A percentile compares a stretch with the other conserved stretches of the same genome.
Evolutionary conservation across 2,113 vertebrate genomes (phyloP).

Genomic region (Cyanistes caeruleus): DNA sequence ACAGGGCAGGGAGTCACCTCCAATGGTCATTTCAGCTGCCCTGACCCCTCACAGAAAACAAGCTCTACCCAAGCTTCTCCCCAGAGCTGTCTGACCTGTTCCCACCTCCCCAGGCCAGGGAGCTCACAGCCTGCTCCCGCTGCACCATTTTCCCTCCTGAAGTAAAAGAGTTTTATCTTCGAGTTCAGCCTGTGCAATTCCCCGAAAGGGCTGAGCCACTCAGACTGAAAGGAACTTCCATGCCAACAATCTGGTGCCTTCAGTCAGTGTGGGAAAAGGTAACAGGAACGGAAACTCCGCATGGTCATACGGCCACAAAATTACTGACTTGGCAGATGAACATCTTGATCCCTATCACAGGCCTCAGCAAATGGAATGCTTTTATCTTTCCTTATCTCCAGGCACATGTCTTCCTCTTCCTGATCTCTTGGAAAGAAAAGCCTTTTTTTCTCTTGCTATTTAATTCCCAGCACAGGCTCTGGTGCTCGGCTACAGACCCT

Average conservation of each 20-base stretch:
- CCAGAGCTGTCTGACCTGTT: neutral
- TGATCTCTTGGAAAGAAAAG: neutral
- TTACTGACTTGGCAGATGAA: slow-evolving; percentile 50
- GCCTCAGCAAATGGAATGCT: slow-evolving; percentile 29
- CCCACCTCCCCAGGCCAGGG: neutral
- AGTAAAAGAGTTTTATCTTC: neutral
- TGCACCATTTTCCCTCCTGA: neutral
- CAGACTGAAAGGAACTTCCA: neutral
- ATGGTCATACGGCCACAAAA: neutral
- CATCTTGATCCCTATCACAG: slow-evolving; percentile 23
- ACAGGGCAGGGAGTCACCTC: neutral
- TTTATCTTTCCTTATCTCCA: slow-evolving; percentile 62
- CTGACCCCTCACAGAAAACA: neutral
- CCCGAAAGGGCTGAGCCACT: neutral
- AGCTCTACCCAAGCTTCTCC: neutral
- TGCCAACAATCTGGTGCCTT: neutral
- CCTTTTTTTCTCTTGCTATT: neutral
- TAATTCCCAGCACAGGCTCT: neutral
- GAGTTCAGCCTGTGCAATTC: neutral
- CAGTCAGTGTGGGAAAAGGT: slow-evolving; percentile 44
- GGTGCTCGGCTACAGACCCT: neutral
- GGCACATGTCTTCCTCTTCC: slow-evolving; percentile 67
- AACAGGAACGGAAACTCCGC: neutral
- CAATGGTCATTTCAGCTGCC: neutral
- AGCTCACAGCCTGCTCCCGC: neutral